Percentiles rank a stretch among this genome's conserved stretches.
These are phyloP conservation scores for Gari tellinella DNA, from an alignment of 2,888 invertebrate species.

Conservation along the genomic window DNA sequence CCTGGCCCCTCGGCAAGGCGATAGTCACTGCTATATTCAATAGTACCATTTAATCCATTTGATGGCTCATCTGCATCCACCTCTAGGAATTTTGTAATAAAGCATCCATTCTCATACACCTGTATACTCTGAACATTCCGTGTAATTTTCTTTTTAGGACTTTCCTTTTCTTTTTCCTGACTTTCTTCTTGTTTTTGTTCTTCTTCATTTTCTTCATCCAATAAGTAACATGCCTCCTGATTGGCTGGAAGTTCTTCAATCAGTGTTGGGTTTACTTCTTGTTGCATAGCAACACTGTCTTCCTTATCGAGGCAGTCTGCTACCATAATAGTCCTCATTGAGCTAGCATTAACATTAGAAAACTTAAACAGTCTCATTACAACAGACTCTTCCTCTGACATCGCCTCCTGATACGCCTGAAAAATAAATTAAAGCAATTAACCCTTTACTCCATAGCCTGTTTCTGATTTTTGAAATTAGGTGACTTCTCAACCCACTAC, in stretches of 20 bases:
- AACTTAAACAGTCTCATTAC: slow-evolving; percentile 86
- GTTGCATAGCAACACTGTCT: slow-evolving; percentile 11
- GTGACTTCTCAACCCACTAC: no score
- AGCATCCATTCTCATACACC: slow-evolving; percentile 64
- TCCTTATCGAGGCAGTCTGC: slow-evolving; percentile 87
- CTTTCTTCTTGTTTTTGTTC: slow-evolving; percentile 13
- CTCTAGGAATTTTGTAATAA: slow-evolving; percentile 63
- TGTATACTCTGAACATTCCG: slow-evolving; percentile 62
- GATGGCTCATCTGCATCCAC: slow-evolving; percentile 58
- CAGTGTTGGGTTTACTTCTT: slow-evolving; percentile 24
- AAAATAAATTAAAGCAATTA: no score
- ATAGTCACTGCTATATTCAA: slow-evolving; percentile 69
- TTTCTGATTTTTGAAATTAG: no score
- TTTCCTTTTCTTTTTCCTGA: slow-evolving; percentile 2
- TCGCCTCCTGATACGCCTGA: slow-evolving; percentile 90
- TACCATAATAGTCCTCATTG: slow-evolving; percentile 91
- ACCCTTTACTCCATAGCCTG: no score
- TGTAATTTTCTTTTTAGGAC: slow-evolving; percentile 8
- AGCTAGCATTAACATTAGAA: slow-evolving; percentile 91
- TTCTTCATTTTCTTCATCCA: slow-evolving; percentile 25
- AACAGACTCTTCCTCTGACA: slow-evolving; percentile 92
- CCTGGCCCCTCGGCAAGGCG: slow-evolving; percentile 57
- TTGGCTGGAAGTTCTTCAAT: slow-evolving; percentile 44
- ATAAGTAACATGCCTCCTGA: slow-evolving; percentile 38
- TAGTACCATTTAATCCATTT: slow-evolving; percentile 65